Evolutionary conservation across 2,113 vertebrate species (phyloP).

Genomic region (Gymnarchus niloticus): DNA sequence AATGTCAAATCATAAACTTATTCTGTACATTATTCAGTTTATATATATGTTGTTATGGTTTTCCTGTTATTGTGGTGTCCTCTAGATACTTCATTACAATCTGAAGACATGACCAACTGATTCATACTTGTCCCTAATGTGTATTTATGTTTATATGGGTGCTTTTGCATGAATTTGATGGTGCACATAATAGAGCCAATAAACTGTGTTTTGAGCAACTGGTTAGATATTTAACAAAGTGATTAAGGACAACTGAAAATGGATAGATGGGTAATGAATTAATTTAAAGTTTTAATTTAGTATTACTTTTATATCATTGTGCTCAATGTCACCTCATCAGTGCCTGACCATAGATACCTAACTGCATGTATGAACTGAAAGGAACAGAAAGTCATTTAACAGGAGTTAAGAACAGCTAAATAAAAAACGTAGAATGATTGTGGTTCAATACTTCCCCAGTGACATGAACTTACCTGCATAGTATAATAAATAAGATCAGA

Average conservation of each 20-base stretch:
- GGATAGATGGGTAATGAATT: not conserved
- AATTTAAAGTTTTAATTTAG: no score
- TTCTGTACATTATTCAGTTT: not conserved
- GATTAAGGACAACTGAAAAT: not conserved
- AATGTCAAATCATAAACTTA: not conserved
- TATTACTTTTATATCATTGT: no score
- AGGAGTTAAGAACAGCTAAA: not conserved
- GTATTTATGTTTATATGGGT: not conserved
- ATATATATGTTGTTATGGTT: not conserved
- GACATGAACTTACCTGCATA: no score
- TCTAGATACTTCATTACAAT: not conserved
- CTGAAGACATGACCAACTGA: not conserved
- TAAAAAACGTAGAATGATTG: not conserved
- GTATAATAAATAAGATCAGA: no score
- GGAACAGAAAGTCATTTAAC: not conserved
- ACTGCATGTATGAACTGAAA: no score
- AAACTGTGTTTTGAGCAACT: not conserved
- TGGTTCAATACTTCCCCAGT: no score
- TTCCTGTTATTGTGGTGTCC: not conserved
- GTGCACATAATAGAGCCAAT: not conserved
- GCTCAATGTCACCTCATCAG: no score
- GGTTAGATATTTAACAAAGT: not conserved
- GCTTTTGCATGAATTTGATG: not conserved
- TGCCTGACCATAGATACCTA: no score
- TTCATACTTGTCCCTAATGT: not conserved